Evolutionary conservation across 2,888 invertebrate genomes (phyloP).

Genomic region (Ophioninae sp.): DNA sequence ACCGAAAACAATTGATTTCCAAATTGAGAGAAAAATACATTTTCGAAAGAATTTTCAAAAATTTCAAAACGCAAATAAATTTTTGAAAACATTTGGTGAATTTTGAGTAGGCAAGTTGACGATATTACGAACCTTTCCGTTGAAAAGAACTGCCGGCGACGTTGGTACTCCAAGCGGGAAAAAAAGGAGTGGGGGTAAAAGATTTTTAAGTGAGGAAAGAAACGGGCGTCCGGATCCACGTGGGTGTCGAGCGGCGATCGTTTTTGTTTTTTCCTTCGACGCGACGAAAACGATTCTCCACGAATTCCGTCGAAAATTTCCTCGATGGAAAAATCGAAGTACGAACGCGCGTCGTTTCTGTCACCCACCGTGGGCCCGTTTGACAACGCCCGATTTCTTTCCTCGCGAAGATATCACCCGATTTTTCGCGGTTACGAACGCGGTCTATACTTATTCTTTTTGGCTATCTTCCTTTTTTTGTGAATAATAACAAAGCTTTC

Average conservation of each 20-base stretch:
- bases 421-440: constrained; percentile 46
- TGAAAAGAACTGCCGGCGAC: constrained; percentile 1
- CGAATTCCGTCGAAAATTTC: not conserved
- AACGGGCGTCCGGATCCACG: constrained; percentile 56
- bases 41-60: not conserved
- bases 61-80: not conserved
- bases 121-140: constrained; percentile 28
- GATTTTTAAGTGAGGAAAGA: constrained; percentile 46
- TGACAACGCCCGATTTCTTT: constrained; percentile 57
- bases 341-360: constrained; percentile 31
- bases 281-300: not conserved
- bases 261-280: constrained; percentile 12
- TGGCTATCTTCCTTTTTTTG: constrained; percentile 3
- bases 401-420: constrained; percentile 43
- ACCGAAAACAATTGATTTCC: no score
- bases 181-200: not conserved
- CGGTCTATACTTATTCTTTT: not conserved
- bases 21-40: no score
- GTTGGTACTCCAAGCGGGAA: not conserved
- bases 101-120: not conserved
- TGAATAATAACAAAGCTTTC: constrained; percentile 33
- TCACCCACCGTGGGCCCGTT: constrained; percentile 55
- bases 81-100: not conserved
- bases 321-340: not conserved
- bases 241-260: constrained; percentile 51